Evolutionary conservation across 2,797 vertebrate species (phyloP), one percentile per base, ranked within the genome.

Genomic region (Hippoglossus hippoglossus): DNA sequence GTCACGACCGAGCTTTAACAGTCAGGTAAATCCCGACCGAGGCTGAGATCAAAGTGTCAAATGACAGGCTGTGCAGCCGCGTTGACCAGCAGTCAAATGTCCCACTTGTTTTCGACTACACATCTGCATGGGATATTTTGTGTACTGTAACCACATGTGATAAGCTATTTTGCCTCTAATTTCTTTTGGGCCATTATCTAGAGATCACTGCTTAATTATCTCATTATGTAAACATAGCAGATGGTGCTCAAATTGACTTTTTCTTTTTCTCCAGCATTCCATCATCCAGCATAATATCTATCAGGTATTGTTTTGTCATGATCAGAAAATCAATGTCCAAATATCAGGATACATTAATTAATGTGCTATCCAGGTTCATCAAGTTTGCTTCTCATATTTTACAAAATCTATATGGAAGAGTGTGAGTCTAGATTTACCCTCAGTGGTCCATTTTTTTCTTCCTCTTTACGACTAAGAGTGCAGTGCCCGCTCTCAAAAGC

Each of bases 1-100:
- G 25, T 25, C 25, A 25, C n/a, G 31, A 63, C 50, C 5, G 18
- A 34, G 60, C 19, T 73, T 59, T 41, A 59, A 58, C 71, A 66
- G 67, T 55, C 67, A 75, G 77, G 80, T 72, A 57, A 80, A 70
- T 75, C 67, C 67, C 73, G 56, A n/a, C 13, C 6, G 52, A 70
- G 66, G 31, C 63, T 15, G 22, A 15, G 66, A 74, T 80, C 79
- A 85, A 69, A 77, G 71, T 44, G 61, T 31, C 67, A 31, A 51
- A 51, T 71, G 75, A 64, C 62, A 53, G 44, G 19, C 34, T 10
- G 39, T 5, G 57, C 61, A 11, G 54, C 41, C 15, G 31, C 15
- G 31, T 22, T 18, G 59, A 57, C 47, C 55, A 44, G 47, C 66
- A 39, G 46, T 39, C 34, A 1, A 34, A 34, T 34, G 56, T 3